A percentile compares a stretch with the other conserved stretches of the same genome.
phyloP scores from a whole-genome alignment of 2,888 invertebrate genomes.

The Cerastoderma edule region DNA sequence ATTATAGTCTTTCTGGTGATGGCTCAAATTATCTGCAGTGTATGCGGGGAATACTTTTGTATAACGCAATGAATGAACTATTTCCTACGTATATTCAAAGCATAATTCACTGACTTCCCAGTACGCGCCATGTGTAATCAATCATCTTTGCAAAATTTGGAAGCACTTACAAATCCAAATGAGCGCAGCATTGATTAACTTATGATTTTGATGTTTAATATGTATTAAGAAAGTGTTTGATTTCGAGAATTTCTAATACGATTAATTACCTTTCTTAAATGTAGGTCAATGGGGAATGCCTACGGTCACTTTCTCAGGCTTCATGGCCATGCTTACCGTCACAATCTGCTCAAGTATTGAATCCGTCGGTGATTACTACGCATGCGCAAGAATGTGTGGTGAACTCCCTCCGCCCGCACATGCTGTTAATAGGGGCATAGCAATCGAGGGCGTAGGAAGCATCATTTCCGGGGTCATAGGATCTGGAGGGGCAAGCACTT shows the following conservation, averaged over 20 bases:
- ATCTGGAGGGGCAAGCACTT: constrained; percentile 94
- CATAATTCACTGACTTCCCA: too few species aligned
- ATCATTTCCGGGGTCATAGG: constrained; percentile 93
- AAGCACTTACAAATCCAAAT: too few species aligned
- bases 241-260: background rate
- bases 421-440: constrained; percentile 92
- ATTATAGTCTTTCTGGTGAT: too few species aligned
- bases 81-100: too few species aligned
- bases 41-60: too few species aligned
- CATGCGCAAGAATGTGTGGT: constrained; percentile 89
- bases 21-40: too few species aligned
- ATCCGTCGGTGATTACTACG: constrained; percentile 93
- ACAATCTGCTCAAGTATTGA: constrained; percentile 81
- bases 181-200: too few species aligned
- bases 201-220: too few species aligned
- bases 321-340: constrained; percentile 79
- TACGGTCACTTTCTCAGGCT: constrained; percentile 76
- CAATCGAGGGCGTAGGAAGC: constrained; percentile 91
- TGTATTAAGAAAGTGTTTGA: background rate
- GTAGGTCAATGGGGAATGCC: constrained; percentile 82
- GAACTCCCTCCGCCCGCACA: constrained; percentile 93
- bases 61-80: too few species aligned
- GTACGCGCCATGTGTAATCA: too few species aligned
- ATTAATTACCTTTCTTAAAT: background rate
- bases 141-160: too few species aligned